A percentile compares a stretch with the other conserved stretches of the same genome.
phyloP scores from a whole-genome alignment of 2,797 vertebrate species.

The Onychomys torridus region DNA sequence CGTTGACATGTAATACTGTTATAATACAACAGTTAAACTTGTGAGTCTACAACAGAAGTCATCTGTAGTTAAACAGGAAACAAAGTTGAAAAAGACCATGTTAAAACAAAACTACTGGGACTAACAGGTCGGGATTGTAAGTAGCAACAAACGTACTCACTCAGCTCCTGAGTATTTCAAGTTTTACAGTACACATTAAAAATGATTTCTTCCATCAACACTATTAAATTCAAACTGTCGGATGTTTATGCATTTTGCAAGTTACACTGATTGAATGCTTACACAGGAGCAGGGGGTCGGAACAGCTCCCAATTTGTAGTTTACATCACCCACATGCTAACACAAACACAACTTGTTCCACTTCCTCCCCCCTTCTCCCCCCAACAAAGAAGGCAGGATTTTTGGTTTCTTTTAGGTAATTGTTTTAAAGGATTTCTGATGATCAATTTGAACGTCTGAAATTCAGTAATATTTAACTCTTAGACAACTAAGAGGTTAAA shows the following conservation, averaged over 20 bases:
- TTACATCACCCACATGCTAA: conserved; percentile 88
- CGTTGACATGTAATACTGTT: conserved; percentile 94
- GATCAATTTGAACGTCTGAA: conserved; percentile 86
- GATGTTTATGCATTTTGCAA: conserved; percentile 89
- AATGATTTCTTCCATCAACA: conserved; percentile 91
- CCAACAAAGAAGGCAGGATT: conserved; percentile 84
- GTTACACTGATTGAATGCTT: conserved; percentile 90
- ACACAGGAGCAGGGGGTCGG: conserved; percentile 86
- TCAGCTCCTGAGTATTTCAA: conserved; percentile 92
- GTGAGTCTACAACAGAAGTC: conserved; percentile 91
- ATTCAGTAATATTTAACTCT: conserved; percentile 88
- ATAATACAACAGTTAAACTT: conserved; percentile 92
- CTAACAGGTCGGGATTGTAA: conserved; percentile 91
- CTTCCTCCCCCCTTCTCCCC: conserved; percentile 79
- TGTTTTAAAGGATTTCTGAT: conserved; percentile 84
- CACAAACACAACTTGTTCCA: conserved; percentile 85
- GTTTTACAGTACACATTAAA: conserved; percentile 92
- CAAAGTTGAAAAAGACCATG: conserved; percentile 89
- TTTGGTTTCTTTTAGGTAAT: conserved; percentile 89
- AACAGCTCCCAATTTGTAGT: conserved; percentile 87
- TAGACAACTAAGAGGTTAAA: conserved; percentile 89
- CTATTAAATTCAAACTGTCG: conserved; percentile 91
- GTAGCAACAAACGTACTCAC: conserved; percentile 91
- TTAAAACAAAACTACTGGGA: conserved; percentile 91
- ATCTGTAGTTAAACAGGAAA: conserved; percentile 90